Evolutionary conservation across 2,888 invertebrate species (phyloP).

Genomic region (Drosophila prostipennis): DNA sequence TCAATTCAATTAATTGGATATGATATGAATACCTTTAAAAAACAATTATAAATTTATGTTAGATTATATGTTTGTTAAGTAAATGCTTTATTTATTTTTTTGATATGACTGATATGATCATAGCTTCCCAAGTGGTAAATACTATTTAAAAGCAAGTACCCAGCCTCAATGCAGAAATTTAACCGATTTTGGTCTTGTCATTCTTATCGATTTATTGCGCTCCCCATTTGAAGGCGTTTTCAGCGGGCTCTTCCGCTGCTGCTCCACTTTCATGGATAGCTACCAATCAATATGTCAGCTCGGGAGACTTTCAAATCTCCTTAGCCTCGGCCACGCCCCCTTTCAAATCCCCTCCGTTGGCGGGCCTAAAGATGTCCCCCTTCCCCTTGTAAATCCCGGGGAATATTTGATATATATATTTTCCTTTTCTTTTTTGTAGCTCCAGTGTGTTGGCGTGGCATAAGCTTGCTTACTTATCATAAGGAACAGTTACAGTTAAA

Average conservation of each 20-base stretch:
- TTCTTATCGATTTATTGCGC: not conserved
- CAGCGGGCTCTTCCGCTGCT: not conserved
- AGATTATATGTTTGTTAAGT: too few relatives aligned
- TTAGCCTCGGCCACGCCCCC: slow-evolving; percentile 21
- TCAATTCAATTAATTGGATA: too few relatives aligned
- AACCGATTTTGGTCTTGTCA: not conserved
- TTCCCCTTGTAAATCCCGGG: slow-evolving; percentile 1
- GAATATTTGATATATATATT: slow-evolving; percentile 10
- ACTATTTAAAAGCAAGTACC: too few relatives aligned
- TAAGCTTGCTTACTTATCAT: slow-evolving; percentile 52
- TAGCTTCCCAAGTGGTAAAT: too few relatives aligned
- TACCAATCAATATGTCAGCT: slow-evolving; percentile 25
- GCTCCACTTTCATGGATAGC: not conserved
- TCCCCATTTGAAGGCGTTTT: too few relatives aligned
- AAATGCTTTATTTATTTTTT: too few relatives aligned
- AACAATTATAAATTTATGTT: too few relatives aligned
- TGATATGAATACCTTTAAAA: too few relatives aligned
- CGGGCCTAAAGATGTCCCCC: not conserved
- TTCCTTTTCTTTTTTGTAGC: not conserved
- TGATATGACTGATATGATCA: too few relatives aligned
- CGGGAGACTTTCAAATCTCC: slow-evolving; percentile 6
- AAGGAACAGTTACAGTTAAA: slow-evolving; percentile 54
- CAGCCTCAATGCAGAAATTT: not conserved
- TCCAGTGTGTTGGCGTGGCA: slow-evolving; percentile 24
- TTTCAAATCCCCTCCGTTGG: not conserved